These are phyloP conservation scores for Agrotis segetum DNA, from an alignment of 2,888 invertebrate species.

Conservation along the genomic window DNA sequence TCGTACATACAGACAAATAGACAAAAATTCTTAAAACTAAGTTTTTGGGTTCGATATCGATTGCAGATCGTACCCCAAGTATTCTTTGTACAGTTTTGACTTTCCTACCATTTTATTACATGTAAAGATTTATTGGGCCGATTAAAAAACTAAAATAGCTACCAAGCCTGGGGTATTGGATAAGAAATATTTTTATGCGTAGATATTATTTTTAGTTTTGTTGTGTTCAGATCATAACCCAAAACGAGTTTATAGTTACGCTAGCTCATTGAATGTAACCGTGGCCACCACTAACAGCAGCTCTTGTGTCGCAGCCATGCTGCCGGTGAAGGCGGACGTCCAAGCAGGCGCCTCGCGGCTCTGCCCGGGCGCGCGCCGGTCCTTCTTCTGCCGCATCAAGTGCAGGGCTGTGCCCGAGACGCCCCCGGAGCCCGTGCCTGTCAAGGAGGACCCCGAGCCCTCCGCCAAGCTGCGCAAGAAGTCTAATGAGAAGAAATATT, in stretches of 20 bases:
- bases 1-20: too few relatives aligned
- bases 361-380: constrained; percentile 97
- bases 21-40: too few relatives aligned
- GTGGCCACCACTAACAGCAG: neutral
- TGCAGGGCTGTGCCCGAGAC: constrained; percentile 89
- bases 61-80: too few relatives aligned
- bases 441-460: constrained; percentile 94
- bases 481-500: constrained; percentile 95
- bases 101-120: too few relatives aligned
- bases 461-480: constrained; percentile 92
- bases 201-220: too few relatives aligned
- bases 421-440: constrained; percentile 63
- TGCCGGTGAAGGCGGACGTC: constrained; percentile 96
- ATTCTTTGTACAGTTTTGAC: too few relatives aligned
- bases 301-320: constrained; percentile 93
- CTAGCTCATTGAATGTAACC: neutral
- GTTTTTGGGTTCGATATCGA: too few relatives aligned
- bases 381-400: constrained; percentile 98
- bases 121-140: too few relatives aligned
- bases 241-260: neutral
- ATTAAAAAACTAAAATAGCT: too few relatives aligned
- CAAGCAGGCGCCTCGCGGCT: constrained; percentile 94
- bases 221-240: too few relatives aligned
- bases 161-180: too few relatives aligned
- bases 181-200: too few relatives aligned